A percentile compares a stretch with the other conserved stretches of the same genome.
Conservation (phyloP, 2,888 invertebrate species). For the Drosophila limbata region DNA sequence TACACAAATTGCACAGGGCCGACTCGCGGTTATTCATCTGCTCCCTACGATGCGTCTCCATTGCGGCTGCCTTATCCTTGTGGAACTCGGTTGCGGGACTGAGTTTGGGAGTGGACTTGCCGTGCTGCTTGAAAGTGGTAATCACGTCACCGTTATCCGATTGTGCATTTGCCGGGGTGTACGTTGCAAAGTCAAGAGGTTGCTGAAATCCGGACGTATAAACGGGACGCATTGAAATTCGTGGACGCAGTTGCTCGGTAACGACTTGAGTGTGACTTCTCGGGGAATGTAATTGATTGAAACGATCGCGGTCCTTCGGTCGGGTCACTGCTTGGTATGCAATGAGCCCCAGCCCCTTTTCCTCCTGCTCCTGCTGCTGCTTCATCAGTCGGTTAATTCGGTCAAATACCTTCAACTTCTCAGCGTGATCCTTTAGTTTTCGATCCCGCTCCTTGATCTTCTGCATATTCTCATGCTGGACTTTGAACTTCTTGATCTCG, state of each 20-base stretch:
- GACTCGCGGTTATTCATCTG: neutral
- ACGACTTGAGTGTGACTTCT: neutral
- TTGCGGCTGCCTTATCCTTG: neutral
- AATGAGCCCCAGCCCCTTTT: neutral
- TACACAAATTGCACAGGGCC: neutral
- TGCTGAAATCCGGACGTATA: neutral
- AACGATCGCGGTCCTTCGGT: neutral
- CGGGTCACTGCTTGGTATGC: neutral
- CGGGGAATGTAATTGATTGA: neutral
- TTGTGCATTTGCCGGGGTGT: neutral
- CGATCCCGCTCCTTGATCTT: neutral
- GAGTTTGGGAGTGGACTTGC: neutral
- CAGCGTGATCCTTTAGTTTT: neutral
- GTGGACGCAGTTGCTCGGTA: neutral
- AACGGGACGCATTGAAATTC: neutral
- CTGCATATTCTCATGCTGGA: conserved; percentile 6
- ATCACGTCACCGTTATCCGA: conserved; percentile 9
- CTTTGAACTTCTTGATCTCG: neutral
- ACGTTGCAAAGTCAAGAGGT: neutral
- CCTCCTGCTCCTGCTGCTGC: conserved; percentile 14
- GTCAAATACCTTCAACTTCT: conserved; percentile 2
- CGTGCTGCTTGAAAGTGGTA: neutral
- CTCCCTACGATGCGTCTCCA: neutral
- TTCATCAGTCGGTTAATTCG: conserved; percentile 21
- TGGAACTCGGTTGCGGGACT: neutral